Conservation (phyloP, 1,140 invertebrate genomes). For the Pachypsylla venusta region DNA sequence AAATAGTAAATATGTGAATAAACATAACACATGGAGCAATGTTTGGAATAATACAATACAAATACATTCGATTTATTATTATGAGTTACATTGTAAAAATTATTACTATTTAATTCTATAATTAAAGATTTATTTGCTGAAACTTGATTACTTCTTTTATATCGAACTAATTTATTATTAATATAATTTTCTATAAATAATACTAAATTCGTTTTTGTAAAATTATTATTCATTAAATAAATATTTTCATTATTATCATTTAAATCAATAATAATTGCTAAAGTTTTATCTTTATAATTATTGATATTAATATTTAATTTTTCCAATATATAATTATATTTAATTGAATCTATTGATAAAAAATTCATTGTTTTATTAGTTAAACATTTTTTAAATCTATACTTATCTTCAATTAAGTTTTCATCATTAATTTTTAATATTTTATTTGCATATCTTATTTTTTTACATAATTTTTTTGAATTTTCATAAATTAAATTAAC, state of each 20-base stretch:
- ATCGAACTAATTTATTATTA: background rate
- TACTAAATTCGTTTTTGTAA: background rate
- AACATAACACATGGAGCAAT: background rate
- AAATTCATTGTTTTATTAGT: background rate
- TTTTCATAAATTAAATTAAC: background rate
- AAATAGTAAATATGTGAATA: background rate
- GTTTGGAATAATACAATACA: background rate
- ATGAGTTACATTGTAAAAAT: background rate
- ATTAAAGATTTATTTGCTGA: background rate
- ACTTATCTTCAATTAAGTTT: background rate
- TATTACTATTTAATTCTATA: background rate
- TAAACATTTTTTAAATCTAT: background rate
- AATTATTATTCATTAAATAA: background rate
- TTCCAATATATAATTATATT: background rate
- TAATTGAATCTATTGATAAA: background rate
- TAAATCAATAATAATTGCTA: background rate
- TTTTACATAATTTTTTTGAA: slow-evolving; percentile 1
- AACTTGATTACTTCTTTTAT: background rate
- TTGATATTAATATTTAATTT: background rate
- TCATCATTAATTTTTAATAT: background rate
- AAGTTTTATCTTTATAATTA: background rate
- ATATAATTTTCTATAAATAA: background rate
- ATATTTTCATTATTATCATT: background rate
- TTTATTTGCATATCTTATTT: background rate
- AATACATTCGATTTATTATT: background rate